Conservation (phyloP, 2,888 invertebrate species). For the Antheraea yamamai region DNA sequence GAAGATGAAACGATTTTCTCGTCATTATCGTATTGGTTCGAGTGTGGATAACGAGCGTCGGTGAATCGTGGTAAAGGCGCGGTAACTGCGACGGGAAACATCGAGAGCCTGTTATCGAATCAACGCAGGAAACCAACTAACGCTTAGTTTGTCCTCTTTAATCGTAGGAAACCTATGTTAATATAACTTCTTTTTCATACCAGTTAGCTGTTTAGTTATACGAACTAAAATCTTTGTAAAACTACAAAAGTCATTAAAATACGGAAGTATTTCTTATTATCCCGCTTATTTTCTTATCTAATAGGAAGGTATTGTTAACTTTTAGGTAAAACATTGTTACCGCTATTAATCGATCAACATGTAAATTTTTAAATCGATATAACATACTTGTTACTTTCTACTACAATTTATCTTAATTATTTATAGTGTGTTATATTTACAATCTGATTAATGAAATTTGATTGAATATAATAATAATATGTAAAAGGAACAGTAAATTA, state of each 20-base stretch:
- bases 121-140: background rate
- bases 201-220: background rate
- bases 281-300: no score
- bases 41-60: slow-evolving; percentile 1
- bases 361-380: no score
- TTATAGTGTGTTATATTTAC: no score
- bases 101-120: slow-evolving; percentile 13
- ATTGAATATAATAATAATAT: background rate
- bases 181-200: background rate
- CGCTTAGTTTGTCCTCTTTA: slow-evolving; percentile 8
- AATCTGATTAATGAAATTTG: background rate
- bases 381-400: no score
- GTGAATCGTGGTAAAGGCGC: background rate
- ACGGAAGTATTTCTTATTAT: no score
- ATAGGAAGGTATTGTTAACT: no score
- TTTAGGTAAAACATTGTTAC: no score
- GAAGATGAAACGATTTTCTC: slow-evolving; percentile 1
- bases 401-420: no score
- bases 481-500: background rate
- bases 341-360: no score
- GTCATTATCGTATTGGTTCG: slow-evolving; percentile 12
- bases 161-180: slow-evolving; percentile 7
- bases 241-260: background rate
- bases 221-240: background rate
- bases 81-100: background rate